These are phyloP conservation scores for Trissoscelio sp. DNA, from an alignment of 2,888 invertebrate genomes.

Conservation along the genomic window DNA sequence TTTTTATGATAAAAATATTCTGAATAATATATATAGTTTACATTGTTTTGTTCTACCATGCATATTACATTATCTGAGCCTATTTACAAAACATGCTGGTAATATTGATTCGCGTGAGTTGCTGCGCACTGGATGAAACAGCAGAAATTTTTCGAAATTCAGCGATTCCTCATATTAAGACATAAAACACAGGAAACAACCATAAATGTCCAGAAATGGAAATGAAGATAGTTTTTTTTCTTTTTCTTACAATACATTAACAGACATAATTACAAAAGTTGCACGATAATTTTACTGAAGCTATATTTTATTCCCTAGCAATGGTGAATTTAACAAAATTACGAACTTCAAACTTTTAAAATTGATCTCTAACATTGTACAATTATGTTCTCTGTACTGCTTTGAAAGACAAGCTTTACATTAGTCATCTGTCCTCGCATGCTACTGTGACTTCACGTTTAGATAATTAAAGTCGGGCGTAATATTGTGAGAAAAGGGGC, in stretches of 20 bases:
- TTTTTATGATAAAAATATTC: conserved; percentile 8
- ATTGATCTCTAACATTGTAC: background rate
- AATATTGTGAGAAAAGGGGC: conserved; percentile 25
- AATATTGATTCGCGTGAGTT: conserved; percentile 42
- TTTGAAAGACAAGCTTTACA: conserved; percentile 31
- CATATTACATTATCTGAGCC: conserved; percentile 6
- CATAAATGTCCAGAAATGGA: conserved; percentile 14
- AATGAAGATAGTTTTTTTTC: background rate
- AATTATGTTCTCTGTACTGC: background rate
- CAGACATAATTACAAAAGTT: no score
- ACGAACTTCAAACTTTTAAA: background rate
- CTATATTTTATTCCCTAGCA: no score
- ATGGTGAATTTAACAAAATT: no score
- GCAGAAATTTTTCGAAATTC: conserved; percentile 37
- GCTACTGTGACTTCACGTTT: conserved; percentile 18
- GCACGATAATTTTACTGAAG: no score
- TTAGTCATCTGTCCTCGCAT: conserved; percentile 26
- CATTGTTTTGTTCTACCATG: conserved; percentile 4
- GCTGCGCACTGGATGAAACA: conserved; percentile 33
- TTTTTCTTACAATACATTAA: no score
- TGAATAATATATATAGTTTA: conserved; percentile 5
- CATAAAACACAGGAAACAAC: conserved; percentile 12
- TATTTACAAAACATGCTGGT: conserved; percentile 35
- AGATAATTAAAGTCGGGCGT: conserved; percentile 35
- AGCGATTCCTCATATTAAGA: conserved; percentile 2